Percentiles rank a stretch among this genome's conserved stretches.
phyloP scores from a whole-genome alignment of 2,113 vertebrate species.

The Pelecanoides urinatrix region DNA sequence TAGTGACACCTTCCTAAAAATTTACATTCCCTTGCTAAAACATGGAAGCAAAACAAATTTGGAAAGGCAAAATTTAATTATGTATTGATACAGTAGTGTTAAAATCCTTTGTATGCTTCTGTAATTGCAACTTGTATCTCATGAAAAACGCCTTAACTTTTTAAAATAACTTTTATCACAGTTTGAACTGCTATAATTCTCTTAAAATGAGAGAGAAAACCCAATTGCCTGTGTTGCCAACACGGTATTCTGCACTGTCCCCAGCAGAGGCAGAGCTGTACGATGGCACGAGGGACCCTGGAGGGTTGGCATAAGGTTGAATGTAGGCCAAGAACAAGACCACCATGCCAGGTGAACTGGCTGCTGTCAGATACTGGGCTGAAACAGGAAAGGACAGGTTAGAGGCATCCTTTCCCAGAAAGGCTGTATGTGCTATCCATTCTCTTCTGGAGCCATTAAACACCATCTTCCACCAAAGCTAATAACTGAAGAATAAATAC shows the following conservation, averaged over 20 bases:
- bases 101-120: not conserved
- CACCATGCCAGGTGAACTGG: not conserved
- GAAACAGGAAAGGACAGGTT: not conserved
- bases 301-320: not conserved
- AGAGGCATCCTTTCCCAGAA: not conserved
- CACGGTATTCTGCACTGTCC: not conserved
- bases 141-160: not conserved
- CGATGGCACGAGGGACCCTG: not conserved
- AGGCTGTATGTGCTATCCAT: not conserved
- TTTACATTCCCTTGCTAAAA: not conserved
- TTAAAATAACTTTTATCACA: not conserved
- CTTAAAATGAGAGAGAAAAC: not conserved
- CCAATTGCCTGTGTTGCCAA: not conserved
- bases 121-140: not conserved
- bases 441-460: not conserved
- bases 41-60: not conserved
- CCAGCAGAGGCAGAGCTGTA: not conserved
- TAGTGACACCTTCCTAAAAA: not conserved
- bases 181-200: not conserved
- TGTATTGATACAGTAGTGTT: not conserved
- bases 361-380: not conserved
- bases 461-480: not conserved
- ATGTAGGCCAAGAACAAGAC: not conserved
- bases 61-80: not conserved
- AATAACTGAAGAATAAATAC: not conserved